These are phyloP conservation scores for Exephanes ischioxanthus DNA, from an alignment of 2,888 invertebrate genomes.

Conservation along the genomic window DNA sequence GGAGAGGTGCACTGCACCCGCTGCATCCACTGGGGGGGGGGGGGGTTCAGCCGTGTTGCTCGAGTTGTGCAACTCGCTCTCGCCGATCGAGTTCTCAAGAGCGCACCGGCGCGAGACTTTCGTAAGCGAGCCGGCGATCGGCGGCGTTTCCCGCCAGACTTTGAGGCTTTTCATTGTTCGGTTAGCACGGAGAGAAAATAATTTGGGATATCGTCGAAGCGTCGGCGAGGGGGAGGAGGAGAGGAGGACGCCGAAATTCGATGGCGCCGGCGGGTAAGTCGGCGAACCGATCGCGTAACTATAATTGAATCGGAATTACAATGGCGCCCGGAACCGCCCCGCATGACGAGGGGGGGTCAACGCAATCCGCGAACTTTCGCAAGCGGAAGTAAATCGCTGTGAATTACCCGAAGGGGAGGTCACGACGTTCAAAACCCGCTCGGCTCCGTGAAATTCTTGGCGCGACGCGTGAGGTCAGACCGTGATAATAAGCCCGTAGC, in stretches of 20 bases:
- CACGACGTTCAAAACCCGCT: constrained; percentile 42
- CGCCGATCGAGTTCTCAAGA: constrained; percentile 64
- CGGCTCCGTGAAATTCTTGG: constrained; percentile 47
- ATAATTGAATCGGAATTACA: constrained; percentile 7
- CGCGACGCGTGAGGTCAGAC: constrained; percentile 57
- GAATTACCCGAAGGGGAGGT: constrained; percentile 25
- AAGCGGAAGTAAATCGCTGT: constrained; percentile 45
- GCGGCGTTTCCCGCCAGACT: constrained; percentile 14
- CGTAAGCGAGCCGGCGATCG: constrained; percentile 50
- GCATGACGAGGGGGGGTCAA: background rate
- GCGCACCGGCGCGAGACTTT: constrained; percentile 46
- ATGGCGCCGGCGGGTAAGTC: background rate
- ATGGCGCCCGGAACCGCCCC: background rate
- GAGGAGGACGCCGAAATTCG: constrained; percentile 7
- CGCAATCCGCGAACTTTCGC: constrained; percentile 10
- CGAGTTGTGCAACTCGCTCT: constrained; percentile 61
- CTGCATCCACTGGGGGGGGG: constrained; percentile 32
- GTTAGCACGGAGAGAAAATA: constrained; percentile 17
- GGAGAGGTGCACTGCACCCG: constrained; percentile 52
- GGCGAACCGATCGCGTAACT: background rate
- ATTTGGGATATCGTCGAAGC: constrained; percentile 17
- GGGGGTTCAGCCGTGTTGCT: constrained; percentile 28
- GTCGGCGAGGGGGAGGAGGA: background rate
- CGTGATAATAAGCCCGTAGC: constrained; percentile 40
- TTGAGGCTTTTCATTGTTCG: constrained; percentile 48